These are phyloP conservation scores for Hipparchia semele DNA, from an alignment of 2,888 invertebrate species.

Conservation along the genomic window DNA sequence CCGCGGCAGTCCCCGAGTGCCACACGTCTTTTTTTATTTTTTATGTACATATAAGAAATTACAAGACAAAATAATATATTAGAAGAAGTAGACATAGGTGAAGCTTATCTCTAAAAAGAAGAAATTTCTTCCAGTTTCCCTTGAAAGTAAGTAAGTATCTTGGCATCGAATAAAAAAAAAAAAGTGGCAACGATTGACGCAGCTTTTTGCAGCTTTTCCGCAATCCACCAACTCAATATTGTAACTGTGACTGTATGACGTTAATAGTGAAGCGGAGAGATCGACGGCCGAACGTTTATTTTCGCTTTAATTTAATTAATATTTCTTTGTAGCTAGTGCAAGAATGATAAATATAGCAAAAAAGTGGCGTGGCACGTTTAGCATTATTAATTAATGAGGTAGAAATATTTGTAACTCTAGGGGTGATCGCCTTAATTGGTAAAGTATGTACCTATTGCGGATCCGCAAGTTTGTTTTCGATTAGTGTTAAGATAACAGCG, in stretches of 20 bases:
- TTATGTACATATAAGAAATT: too few species aligned
- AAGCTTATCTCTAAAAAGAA: too few species aligned
- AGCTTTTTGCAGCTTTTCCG: too few species aligned
- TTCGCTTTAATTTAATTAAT: slow-evolving; percentile 31
- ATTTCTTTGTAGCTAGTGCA: slow-evolving; percentile 21
- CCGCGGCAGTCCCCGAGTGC: too few species aligned
- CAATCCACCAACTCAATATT: too few species aligned
- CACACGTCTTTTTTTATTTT: too few species aligned
- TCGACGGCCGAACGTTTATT: slow-evolving; percentile 19
- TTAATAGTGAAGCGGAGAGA: slow-evolving; percentile 31
- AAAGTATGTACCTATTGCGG: not conserved
- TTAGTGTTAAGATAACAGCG: not conserved
- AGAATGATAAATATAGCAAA: slow-evolving; percentile 30
- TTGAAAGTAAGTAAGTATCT: too few species aligned
- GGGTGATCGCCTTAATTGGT: slow-evolving; percentile 17
- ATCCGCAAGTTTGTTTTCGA: slow-evolving; percentile 4
- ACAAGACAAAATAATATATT: too few species aligned
- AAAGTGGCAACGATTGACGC: too few species aligned
- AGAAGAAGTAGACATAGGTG: too few species aligned
- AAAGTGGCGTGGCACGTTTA: slow-evolving; percentile 19
- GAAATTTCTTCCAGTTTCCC: too few species aligned
- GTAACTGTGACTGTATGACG: slow-evolving; percentile 21
- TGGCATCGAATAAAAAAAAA: too few species aligned
- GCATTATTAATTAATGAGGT: slow-evolving; percentile 26
- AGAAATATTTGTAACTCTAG: slow-evolving; percentile 14